A percentile compares a stretch with the other conserved stretches of the same genome.
Conservation (phyloP, 2,888 invertebrate genomes). For the Eupsilia transversa region DNA sequence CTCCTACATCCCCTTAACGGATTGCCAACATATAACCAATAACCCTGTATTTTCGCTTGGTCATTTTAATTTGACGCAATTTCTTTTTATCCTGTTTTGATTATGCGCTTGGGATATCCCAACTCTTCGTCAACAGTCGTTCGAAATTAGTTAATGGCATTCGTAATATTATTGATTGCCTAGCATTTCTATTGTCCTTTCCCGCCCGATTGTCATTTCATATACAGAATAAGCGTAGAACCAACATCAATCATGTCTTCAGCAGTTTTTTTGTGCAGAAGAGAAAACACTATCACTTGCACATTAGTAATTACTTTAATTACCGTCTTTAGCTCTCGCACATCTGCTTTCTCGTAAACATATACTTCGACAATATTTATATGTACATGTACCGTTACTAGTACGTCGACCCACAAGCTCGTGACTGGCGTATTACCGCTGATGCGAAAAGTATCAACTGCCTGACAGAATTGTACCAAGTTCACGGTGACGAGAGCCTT, state of each 20-base stretch:
- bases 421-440: conserved; percentile 76
- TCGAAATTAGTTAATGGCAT: neutral
- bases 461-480: conserved; percentile 65
- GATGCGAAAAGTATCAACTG: conserved; percentile 66
- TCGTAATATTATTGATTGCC: neutral
- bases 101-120: neutral
- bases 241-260: neutral
- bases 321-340: conserved; percentile 13
- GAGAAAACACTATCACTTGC: conserved; percentile 21
- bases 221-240: neutral
- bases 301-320: conserved; percentile 24
- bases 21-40: no score
- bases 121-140: neutral
- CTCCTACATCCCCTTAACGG: no score
- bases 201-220: neutral
- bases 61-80: neutral
- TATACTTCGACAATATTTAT: conserved; percentile 59
- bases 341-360: conserved; percentile 45
- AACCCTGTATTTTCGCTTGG: neutral
- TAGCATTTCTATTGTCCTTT: neutral
- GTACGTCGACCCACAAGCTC: conserved; percentile 76
- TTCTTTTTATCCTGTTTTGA: neutral
- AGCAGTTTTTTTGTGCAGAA: neutral
- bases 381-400: conserved; percentile 70
- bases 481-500: conserved; percentile 68